A percentile compares a stretch with the other conserved stretches of the same genome.
phyloP scores from a whole-genome alignment of 2,888 invertebrate species.

The Melanargia galathea region DNA sequence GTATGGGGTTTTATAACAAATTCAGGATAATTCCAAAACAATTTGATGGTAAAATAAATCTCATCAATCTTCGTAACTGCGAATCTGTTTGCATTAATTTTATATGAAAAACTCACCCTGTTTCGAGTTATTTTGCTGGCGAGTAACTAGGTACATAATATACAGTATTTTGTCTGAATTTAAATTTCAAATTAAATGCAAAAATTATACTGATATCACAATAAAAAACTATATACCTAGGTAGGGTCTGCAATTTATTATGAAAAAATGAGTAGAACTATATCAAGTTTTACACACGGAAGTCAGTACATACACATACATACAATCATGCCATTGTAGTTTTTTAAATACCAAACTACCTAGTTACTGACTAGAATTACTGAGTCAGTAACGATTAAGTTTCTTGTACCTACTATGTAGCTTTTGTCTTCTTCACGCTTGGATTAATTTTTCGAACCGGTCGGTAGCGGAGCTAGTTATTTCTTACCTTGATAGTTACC shows the following conservation, averaged over 20 bases:
- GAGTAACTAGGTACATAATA: too few species aligned
- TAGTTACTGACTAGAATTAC: too few species aligned
- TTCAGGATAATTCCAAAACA: too few species aligned
- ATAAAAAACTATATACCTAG: not conserved
- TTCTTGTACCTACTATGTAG: not conserved
- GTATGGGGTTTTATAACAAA: too few species aligned
- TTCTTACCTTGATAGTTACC: not conserved
- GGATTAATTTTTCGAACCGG: constrained; percentile 1
- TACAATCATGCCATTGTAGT: not conserved
- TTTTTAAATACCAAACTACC: too few species aligned
- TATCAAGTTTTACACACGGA: constrained; percentile 5
- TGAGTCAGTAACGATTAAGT: not conserved
- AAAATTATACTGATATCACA: not conserved
- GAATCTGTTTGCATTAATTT: too few species aligned
- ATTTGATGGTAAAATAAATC: too few species aligned
- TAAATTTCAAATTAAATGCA: constrained; percentile 1
- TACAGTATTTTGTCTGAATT: not conserved
- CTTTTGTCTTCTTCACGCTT: not conserved
- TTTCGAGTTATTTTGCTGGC: too few species aligned
- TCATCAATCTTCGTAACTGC: too few species aligned
- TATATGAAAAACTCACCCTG: too few species aligned
- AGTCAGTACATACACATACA: not conserved
- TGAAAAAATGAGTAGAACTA: not conserved
- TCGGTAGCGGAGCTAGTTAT: not conserved
- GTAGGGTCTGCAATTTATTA: not conserved